Base-by-base conservation (phyloP, 2,113 vertebrate genomes). In the Smithornis capensis region DNA sequence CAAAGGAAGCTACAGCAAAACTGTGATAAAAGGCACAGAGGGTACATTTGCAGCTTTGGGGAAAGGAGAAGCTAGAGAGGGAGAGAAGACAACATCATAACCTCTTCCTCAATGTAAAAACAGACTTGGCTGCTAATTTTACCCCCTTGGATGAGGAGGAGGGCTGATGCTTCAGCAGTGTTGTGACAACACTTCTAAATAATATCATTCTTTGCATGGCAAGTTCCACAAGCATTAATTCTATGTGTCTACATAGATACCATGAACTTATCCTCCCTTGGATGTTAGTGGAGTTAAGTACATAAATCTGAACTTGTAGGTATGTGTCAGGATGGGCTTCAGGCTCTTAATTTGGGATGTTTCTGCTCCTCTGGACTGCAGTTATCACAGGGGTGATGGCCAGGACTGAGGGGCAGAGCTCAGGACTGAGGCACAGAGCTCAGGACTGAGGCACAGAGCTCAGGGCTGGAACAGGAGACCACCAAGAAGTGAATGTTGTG, bases 21-120 rank as follows among this genome's bases (percentile, higher is more conserved):
- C 23, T 37, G 19, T 47, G 29, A 16, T 56, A 53, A 67, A 65
- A 21, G 19, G 31, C 27, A 31, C n/a, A 9, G 52, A 23, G 47
- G 29, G 28, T 44, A 24, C 65, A 25, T 63, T 71, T 76, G 49
- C 83, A 83, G 35, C 52, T 79, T 22, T 71, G 31, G 6, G 31
- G 44, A 83, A 94, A 95, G 73, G 49, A 83, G 89, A 92, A 94
- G 73, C 52, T 62, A 37, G 38, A 92, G 33, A n/a, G 2, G 10
- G 33, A 56, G 31, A 52, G 45, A 75, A 62, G 23, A 86, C 29
- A 81, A 78, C 42, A 59, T 29, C 15, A 57, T 42, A 76, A 62
- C 42, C 27, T 95, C 62, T 87, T 95, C 82, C 78, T 76, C 78
- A 87, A 62, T 80, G 53, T 47, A 50, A 37, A 85, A 83, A 31